A percentile compares a stretch with the other conserved stretches of the same genome.
phyloP scores from a whole-genome alignment of 2,888 invertebrate species.

The Drosophila setosimentum region DNA sequence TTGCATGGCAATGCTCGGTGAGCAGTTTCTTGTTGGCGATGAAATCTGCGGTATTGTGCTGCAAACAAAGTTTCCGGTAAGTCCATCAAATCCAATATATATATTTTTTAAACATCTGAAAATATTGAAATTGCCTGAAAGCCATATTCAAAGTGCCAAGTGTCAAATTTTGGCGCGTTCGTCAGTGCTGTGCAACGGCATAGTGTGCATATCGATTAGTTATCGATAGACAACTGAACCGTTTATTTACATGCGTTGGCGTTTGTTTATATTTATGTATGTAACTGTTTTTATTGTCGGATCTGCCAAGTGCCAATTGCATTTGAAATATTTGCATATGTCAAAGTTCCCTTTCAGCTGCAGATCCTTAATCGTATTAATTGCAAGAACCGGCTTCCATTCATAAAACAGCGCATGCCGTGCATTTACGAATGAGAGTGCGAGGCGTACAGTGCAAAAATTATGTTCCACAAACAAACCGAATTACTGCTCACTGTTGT shows the following conservation, averaged over 20 bases:
- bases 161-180: conserved; percentile 3
- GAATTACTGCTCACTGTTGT: conserved; percentile 35
- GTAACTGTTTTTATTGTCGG: background rate
- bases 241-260: conserved; percentile 9
- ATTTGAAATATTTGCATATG: conserved; percentile 22
- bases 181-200: conserved; percentile 53
- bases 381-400: conserved; percentile 57
- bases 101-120: background rate
- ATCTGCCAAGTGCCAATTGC: background rate
- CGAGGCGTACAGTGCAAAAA: conserved; percentile 35
- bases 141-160: conserved; percentile 41
- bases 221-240: conserved; percentile 16
- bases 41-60: conserved; percentile 99
- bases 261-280: conserved; percentile 15
- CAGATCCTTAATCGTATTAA: conserved; percentile 28
- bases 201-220: conserved; percentile 21
- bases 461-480: conserved; percentile 73
- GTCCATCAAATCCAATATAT: conserved; percentile 42
- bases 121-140: conserved; percentile 21
- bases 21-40: conserved; percentile 99
- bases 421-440: conserved; percentile 53
- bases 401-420: conserved; percentile 62
- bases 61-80: conserved; percentile 93
- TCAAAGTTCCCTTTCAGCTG: conserved; percentile 36
- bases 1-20: conserved; percentile 98